A percentile compares a stretch with the other conserved stretches of the same genome.
Conservation (phyloP, 2,888 invertebrate species). For the Hecatera dysodea region DNA sequence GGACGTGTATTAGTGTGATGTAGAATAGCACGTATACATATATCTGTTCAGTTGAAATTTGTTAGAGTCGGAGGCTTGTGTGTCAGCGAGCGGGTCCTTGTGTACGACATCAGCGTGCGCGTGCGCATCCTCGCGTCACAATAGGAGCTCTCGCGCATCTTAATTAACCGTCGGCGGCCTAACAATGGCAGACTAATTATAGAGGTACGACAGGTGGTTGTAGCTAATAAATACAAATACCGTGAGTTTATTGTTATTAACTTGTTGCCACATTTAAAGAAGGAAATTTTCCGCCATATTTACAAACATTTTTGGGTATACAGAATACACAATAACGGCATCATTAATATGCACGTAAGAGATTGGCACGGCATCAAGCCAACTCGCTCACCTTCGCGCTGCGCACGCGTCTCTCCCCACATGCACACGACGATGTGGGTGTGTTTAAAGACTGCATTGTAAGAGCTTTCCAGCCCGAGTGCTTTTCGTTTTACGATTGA, state of each 20-base stretch:
- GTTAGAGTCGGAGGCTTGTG: constrained; percentile 56
- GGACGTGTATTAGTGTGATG: constrained; percentile 54
- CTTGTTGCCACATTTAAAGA: constrained; percentile 44
- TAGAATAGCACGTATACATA: constrained; percentile 49
- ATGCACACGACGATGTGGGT: constrained; percentile 61
- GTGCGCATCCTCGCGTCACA: constrained; percentile 76
- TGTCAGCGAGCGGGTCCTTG: constrained; percentile 72
- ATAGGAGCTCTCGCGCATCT: constrained; percentile 81
- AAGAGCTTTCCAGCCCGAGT: constrained; percentile 56
- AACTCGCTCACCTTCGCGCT: constrained; percentile 84
- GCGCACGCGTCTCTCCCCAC: constrained; percentile 70
- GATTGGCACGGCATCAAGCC: constrained; percentile 85
- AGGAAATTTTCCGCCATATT: constrained; percentile 23
- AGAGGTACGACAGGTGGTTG: constrained; percentile 79
- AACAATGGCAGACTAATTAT: constrained; percentile 85
- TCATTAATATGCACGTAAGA: constrained; percentile 74
- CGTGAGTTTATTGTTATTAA: constrained; percentile 61
- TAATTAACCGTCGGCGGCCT: constrained; percentile 78
- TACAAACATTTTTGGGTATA: constrained; percentile 44
- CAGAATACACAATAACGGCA: constrained; percentile 63
- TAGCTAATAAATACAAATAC: constrained; percentile 68
- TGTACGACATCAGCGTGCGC: constrained; percentile 85
- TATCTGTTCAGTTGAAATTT: constrained; percentile 52
- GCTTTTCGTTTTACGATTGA: constrained; percentile 29
- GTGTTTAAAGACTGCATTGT: constrained; percentile 54